phyloP scores from a whole-genome alignment of 1,140 invertebrate genomes.

The Brachionus plicatilis region DNA sequence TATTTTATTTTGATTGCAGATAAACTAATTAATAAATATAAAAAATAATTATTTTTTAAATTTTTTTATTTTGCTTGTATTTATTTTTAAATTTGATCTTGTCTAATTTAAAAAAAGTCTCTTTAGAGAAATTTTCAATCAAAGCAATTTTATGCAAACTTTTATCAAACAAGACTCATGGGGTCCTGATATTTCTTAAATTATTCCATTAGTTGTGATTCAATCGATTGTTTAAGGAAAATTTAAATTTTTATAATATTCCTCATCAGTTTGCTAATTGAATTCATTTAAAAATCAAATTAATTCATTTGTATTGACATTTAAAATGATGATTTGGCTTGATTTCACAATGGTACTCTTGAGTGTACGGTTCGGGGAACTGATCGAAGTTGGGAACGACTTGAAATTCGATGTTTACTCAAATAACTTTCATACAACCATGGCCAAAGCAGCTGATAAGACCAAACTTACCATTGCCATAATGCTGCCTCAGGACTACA shows the following conservation, averaged over 20 bases:
- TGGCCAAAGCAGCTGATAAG: not conserved
- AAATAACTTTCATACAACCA: not conserved
- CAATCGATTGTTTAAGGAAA: not conserved
- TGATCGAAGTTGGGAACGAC: not conserved
- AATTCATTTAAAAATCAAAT: not conserved
- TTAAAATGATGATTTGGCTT: not conserved
- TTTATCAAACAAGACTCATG: not conserved
- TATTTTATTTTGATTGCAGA: not conserved
- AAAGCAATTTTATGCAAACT: not conserved
- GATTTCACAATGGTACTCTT: not conserved
- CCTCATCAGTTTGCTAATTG: not conserved
- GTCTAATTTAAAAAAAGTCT: not conserved
- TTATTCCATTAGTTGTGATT: not conserved
- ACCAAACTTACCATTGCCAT: conserved; percentile 20
- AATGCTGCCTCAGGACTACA: conserved; percentile 33
- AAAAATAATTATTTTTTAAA: not conserved
- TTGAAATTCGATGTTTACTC: not conserved
- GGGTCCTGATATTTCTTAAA: not conserved
- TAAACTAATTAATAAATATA: not conserved
- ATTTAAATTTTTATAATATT: not conserved
- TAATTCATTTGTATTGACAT: not conserved
- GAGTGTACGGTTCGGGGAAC: not conserved
- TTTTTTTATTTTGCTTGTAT: not conserved
- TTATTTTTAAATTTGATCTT: not conserved
- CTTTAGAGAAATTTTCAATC: not conserved